phyloP scores from a whole-genome alignment of 2,888 invertebrate genomes.

The Ganaspis brasiliensis region DNA sequence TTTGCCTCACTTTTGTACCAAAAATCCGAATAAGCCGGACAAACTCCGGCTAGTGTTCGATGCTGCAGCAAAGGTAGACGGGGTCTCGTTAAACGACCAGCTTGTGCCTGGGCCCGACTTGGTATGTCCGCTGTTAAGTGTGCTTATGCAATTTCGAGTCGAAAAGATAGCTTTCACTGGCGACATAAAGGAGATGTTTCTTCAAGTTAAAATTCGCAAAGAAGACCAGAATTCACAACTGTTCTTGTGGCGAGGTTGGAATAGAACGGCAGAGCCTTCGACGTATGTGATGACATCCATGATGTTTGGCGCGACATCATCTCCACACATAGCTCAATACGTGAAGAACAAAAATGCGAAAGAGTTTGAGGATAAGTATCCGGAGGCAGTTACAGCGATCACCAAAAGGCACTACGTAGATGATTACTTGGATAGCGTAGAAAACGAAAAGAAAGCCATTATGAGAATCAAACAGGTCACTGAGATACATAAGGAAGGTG shows the following conservation, averaged over 20 bases:
- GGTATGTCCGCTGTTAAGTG: slow-evolving; percentile 69
- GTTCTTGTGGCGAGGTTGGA: background rate
- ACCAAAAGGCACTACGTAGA: slow-evolving; percentile 67
- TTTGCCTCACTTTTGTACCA: slow-evolving; percentile 51
- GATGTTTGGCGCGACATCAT: slow-evolving; percentile 60
- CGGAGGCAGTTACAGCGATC: slow-evolving; percentile 64
- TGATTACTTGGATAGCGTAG: slow-evolving; percentile 56
- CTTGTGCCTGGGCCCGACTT: slow-evolving; percentile 73
- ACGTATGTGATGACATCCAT: slow-evolving; percentile 61
- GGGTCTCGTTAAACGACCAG: slow-evolving; percentile 64
- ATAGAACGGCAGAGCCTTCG: background rate
- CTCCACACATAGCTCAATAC: slow-evolving; percentile 52
- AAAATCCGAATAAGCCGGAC: slow-evolving; percentile 59
- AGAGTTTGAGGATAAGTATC: too few relatives aligned
- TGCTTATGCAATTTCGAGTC: slow-evolving; percentile 74
- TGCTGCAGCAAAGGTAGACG: slow-evolving; percentile 65
- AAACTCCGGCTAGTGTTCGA: slow-evolving; percentile 70
- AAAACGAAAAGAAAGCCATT: slow-evolving; percentile 59
- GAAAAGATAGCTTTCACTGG: slow-evolving; percentile 69
- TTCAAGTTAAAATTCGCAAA: background rate
- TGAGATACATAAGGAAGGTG: slow-evolving; percentile 42
- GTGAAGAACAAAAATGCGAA: slow-evolving; percentile 65
- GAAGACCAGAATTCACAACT: background rate
- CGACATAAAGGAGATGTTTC: slow-evolving; percentile 64
- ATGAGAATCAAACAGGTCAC: slow-evolving; percentile 53